Percentiles rank a stretch among this genome's conserved stretches.
These are phyloP conservation scores for Lymantria monacha DNA, from an alignment of 2,888 invertebrate species.

Conservation along the genomic window DNA sequence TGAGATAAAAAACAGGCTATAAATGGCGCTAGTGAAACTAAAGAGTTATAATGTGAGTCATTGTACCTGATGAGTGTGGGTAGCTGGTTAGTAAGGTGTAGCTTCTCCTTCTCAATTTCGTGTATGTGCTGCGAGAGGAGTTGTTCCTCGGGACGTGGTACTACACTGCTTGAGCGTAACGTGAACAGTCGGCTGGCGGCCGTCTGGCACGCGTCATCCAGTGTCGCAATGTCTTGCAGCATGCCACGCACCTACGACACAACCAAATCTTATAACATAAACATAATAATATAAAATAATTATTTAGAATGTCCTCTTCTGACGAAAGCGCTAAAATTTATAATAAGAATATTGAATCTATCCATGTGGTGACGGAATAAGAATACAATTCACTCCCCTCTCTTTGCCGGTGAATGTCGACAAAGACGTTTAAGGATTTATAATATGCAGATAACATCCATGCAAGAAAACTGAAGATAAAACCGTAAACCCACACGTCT, in stretches of 20 bases:
- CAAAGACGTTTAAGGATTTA: no score
- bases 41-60: no score
- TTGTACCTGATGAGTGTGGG: slow-evolving; percentile 86
- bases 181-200: slow-evolving; percentile 90
- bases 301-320: not conserved
- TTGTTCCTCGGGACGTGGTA: slow-evolving; percentile 88
- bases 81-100: slow-evolving; percentile 88
- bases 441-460: no score
- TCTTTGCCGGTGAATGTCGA: no score
- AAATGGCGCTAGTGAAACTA: no score
- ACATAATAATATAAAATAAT: not conserved
- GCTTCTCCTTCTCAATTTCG: slow-evolving; percentile 92
- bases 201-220: slow-evolving; percentile 93
- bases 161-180: slow-evolving; percentile 81
- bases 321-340: no score
- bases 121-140: slow-evolving; percentile 89
- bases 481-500: no score
- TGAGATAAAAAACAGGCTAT: no score
- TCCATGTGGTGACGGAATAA: no score
- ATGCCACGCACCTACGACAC: slow-evolving; percentile 89
- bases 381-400: no score
- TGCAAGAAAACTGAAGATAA: no score
- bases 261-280: not conserved
- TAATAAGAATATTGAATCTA: no score
- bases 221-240: slow-evolving; percentile 93